Percentiles rank a stretch among this genome's conserved stretches.
These are phyloP conservation scores for Leguminivora glycinivorella DNA, from an alignment of 1,140 invertebrate species.

Conservation along the genomic window DNA sequence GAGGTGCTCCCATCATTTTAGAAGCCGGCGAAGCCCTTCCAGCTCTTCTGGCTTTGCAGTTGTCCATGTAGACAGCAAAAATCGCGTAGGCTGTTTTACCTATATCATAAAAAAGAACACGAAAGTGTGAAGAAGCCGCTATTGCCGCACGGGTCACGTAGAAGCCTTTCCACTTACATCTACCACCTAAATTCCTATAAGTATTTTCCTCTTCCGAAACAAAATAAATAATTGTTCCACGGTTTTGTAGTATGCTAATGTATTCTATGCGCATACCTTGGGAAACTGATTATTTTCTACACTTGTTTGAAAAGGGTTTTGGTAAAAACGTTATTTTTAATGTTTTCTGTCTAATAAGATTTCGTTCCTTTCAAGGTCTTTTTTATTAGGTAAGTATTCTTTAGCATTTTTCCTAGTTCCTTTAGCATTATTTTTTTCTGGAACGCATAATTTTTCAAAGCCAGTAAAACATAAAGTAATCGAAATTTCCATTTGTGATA, in stretches of 20 bases:
- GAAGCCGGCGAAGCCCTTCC: too few species aligned
- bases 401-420: too few species aligned
- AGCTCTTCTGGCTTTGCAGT: too few species aligned
- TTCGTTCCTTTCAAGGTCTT: too few species aligned
- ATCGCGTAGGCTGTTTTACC: too few species aligned
- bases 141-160: constrained; percentile 39
- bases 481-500: too few species aligned
- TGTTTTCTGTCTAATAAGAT: not conserved
- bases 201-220: constrained; percentile 40
- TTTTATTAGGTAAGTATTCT: too few species aligned
- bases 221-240: constrained; percentile 1
- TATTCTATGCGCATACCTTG: not conserved
- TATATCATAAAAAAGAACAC: not conserved
- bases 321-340: not conserved
- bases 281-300: not conserved
- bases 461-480: too few species aligned
- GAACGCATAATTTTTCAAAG: too few species aligned
- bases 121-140: constrained; percentile 27
- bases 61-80: too few species aligned
- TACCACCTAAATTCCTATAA: constrained; percentile 35
- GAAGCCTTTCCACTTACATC: constrained; percentile 34
- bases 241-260: not conserved
- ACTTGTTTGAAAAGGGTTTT: not conserved
- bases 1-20: too few species aligned
- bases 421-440: too few species aligned